Conservation (phyloP, 2,888 invertebrate genomes). For the Tyria jacobaeae region DNA sequence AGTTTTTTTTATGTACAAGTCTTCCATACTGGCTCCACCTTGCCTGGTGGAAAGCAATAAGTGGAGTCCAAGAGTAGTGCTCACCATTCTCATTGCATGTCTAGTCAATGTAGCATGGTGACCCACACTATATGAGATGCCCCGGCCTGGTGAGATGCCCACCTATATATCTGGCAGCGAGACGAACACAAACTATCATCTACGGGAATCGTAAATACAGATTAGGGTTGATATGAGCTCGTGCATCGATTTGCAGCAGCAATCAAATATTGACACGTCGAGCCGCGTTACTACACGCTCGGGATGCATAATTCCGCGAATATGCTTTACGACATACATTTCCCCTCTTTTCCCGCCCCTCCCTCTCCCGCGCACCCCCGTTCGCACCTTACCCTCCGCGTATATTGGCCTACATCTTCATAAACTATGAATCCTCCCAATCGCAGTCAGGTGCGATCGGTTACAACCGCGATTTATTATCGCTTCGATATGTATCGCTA, state of each 20-base stretch:
- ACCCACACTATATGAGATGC: no score
- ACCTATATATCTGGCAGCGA: conserved; percentile 2
- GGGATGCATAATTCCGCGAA: conserved; percentile 74
- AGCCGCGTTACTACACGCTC: conserved; percentile 60
- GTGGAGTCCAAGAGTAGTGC: no score
- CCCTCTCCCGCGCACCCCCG: conserved; percentile 39
- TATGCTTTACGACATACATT: conserved; percentile 63
- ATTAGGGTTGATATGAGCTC: conserved; percentile 60
- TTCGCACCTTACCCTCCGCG: conserved; percentile 20
- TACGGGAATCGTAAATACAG: conserved; percentile 64
- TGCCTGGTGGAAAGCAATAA: no score
- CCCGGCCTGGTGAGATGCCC: no score
- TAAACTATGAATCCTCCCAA: conserved; percentile 82
- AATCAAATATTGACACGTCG: conserved; percentile 80
- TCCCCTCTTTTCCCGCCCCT: conserved; percentile 26
- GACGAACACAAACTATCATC: conserved; percentile 34
- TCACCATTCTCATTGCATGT: no score
- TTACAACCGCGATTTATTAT: conserved; percentile 77
- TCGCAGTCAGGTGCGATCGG: conserved; percentile 81
- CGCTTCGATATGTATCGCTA: conserved; percentile 58
- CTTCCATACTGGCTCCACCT: no score
- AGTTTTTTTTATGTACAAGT: no score
- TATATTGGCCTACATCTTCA: conserved; percentile 59
- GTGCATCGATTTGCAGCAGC: conserved; percentile 74
- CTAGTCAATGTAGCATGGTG: no score